Percentiles rank a stretch among this genome's conserved stretches.
Conservation (phyloP, 2,888 invertebrate genomes). For the Hypena proboscidalis region DNA sequence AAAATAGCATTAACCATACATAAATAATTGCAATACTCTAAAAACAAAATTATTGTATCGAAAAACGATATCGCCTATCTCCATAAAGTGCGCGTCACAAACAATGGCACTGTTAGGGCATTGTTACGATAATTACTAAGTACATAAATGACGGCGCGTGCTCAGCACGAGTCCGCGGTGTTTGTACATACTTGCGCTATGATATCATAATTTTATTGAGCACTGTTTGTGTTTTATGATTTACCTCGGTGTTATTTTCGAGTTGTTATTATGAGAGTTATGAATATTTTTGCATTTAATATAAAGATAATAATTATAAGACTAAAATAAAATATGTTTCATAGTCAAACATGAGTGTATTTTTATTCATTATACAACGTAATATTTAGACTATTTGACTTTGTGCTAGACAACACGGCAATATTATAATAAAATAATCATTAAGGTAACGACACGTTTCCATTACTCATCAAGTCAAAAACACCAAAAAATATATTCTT, state of each 20-base stretch:
- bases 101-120: slow-evolving; percentile 40
- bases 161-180: slow-evolving; percentile 33
- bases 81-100: slow-evolving; percentile 16
- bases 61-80: slow-evolving; percentile 6
- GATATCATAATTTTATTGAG: slow-evolving; percentile 53
- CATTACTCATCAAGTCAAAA: too few relatives aligned
- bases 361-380: too few relatives aligned
- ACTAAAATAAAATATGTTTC: too few relatives aligned
- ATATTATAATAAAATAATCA: too few relatives aligned
- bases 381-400: too few relatives aligned
- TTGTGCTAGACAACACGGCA: too few relatives aligned
- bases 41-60: slow-evolving; percentile 5
- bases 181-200: slow-evolving; percentile 46
- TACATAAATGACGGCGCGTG: slow-evolving; percentile 51
- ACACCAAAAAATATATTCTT: too few relatives aligned
- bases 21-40: too few relatives aligned
- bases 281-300: slow-evolving; percentile 2
- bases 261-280: slow-evolving; percentile 1
- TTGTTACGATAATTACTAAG: slow-evolving; percentile 40
- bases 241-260: slow-evolving; percentile 20
- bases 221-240: slow-evolving; percentile 31
- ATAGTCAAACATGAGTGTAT: too few relatives aligned
- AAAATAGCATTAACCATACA: too few relatives aligned
- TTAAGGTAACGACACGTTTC: too few relatives aligned
- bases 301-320: background rate